A percentile compares a stretch with the other conserved stretches of the same genome.
Evolutionary conservation across 1,140 invertebrate genomes (phyloP).

Genomic region (Rhopalosiphum padi): DNA sequence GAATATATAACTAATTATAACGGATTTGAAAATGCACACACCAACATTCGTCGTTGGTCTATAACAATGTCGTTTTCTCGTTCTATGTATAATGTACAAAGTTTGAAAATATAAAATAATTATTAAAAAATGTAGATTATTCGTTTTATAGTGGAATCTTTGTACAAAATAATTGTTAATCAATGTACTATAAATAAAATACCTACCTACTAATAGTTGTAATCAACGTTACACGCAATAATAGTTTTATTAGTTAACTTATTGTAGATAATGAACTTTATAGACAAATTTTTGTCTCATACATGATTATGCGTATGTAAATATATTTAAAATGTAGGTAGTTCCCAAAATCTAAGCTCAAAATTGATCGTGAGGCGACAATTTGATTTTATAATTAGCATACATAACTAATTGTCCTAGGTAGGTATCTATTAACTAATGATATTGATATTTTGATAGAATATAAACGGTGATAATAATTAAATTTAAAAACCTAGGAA

Average conservation of each 20-base stretch:
- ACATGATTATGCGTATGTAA: neutral
- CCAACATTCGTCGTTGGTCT: neutral
- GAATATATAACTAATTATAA: neutral
- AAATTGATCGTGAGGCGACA: neutral
- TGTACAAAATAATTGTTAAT: slow-evolving; percentile 36
- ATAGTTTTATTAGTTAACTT: slow-evolving; percentile 17
- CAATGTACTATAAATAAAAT: neutral
- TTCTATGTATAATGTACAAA: neutral
- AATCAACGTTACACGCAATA: slow-evolving; percentile 24
- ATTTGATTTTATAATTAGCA: neutral
- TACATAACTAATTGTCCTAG: neutral
- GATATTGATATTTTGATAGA: neutral
- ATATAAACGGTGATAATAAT: slow-evolving; percentile 32
- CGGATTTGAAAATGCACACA: neutral
- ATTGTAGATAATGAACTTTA: slow-evolving; percentile 15
- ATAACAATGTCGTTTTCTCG: neutral
- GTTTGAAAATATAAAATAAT: neutral
- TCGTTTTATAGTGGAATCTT: slow-evolving; percentile 18
- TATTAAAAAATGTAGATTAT: neutral
- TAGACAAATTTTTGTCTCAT: neutral
- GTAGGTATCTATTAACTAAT: neutral
- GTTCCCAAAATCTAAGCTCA: slow-evolving; percentile 5
- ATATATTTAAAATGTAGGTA: slow-evolving; percentile 18
- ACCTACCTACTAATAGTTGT: neutral
- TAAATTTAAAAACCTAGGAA: neutral